Percentiles rank a stretch among this genome's conserved stretches.
phyloP scores from a whole-genome alignment of 2,113 vertebrate species.

The Diadophis punctatus region DNA sequence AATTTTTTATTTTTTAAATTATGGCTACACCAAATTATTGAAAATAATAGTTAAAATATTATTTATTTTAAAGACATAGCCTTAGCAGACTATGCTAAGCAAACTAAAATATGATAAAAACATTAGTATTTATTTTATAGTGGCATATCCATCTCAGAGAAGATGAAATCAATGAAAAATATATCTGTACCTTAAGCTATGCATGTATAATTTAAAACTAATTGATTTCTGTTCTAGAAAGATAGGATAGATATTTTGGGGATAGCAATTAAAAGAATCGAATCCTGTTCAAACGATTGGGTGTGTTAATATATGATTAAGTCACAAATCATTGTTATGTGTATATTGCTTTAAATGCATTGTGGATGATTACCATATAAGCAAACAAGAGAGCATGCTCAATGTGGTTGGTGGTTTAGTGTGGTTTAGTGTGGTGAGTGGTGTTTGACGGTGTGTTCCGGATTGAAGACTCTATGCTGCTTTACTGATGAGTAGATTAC shows the following conservation, averaged over 20 bases:
- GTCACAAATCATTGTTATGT: no score
- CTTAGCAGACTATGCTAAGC: slow-evolving; percentile 11
- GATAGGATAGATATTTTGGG: background rate
- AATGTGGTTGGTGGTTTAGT: no score
- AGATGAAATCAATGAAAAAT: slow-evolving; percentile 30
- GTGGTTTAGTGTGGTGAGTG: no score
- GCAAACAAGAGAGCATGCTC: no score
- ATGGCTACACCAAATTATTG: slow-evolving; percentile 1
- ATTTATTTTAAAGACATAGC: slow-evolving; percentile 13
- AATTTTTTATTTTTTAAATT: slow-evolving; percentile 20
- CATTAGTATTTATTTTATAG: slow-evolving; percentile 28
- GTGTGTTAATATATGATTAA: no score
- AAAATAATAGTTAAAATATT: slow-evolving; percentile 10
- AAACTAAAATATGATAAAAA: slow-evolving; percentile 24
- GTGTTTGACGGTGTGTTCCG: no score
- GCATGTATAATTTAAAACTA: slow-evolving; percentile 11
- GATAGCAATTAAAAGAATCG: background rate
- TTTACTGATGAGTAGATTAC: no score
- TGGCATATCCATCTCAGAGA: background rate
- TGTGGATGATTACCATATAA: no score
- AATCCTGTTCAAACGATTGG: no score
- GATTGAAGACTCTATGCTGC: no score
- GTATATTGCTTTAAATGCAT: no score
- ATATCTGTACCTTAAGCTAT: slow-evolving; percentile 3
- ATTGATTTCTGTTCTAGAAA: background rate